These are phyloP conservation scores for Pogoniulus pusillus DNA, from an alignment of 2,797 vertebrate species.

Conservation along the genomic window DNA sequence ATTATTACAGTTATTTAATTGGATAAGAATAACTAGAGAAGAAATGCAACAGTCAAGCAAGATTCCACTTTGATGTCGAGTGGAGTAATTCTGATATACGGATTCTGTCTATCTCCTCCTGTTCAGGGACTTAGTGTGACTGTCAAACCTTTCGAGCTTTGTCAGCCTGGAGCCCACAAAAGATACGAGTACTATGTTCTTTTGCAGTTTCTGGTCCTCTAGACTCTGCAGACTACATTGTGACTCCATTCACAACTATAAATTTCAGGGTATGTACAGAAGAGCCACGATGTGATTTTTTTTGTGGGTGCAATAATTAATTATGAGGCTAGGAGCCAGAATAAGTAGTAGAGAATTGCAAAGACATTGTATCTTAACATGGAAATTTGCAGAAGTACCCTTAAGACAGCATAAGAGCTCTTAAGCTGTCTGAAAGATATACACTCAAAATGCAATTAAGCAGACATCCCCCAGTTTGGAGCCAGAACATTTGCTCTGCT, in stretches of 20 bases:
- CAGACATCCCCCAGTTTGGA: background rate
- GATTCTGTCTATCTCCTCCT: background rate
- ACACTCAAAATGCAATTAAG: background rate
- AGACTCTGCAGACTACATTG: background rate
- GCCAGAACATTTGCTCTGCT: background rate
- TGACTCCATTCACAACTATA: background rate
- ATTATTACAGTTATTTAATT: slow-evolving; percentile 41
- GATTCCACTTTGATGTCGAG: background rate
- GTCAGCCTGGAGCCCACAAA: background rate
- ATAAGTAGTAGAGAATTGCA: background rate
- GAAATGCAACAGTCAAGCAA: background rate
- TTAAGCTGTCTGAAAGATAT: background rate
- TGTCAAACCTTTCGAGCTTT: background rate
- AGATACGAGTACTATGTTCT: background rate
- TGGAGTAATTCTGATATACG: background rate
- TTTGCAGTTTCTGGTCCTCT: background rate
- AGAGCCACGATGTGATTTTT: background rate
- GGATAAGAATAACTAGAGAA: background rate
- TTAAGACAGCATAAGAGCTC: background rate
- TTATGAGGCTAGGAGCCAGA: background rate
- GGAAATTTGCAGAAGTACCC: background rate
- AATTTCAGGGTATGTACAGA: background rate
- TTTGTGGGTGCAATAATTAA: background rate
- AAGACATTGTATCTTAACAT: background rate
- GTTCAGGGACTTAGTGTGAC: background rate